phyloP scores from a whole-genome alignment of 2,888 invertebrate genomes.

The Tachina fera region DNA sequence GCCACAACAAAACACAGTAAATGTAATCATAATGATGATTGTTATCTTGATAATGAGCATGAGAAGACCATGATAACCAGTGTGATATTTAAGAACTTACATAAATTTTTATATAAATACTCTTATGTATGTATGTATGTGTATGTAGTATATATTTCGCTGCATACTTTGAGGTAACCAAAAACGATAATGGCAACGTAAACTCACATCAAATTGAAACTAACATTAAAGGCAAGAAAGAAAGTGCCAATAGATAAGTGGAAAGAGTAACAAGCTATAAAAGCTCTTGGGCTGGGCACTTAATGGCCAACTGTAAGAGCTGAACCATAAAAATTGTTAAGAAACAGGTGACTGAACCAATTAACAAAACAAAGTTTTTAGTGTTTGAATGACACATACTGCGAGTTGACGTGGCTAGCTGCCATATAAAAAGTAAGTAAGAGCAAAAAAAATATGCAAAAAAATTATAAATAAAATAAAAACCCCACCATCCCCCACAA shows the following conservation, averaged over 20 bases:
- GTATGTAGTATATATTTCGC: constrained; percentile 7
- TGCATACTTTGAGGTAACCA: constrained; percentile 77
- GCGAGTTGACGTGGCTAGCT: neutral
- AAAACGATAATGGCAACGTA: constrained; percentile 75
- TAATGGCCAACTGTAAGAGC: constrained; percentile 22
- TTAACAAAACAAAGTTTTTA: constrained; percentile 76
- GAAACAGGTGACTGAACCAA: constrained; percentile 81
- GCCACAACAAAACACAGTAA: constrained; percentile 67
- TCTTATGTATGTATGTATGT: neutral
- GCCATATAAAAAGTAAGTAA: constrained; percentile 12
- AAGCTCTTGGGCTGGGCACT: constrained; percentile 22
- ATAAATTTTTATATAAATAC: constrained; percentile 57
- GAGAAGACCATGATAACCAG: constrained; percentile 40
- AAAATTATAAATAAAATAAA: neutral
- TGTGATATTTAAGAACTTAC: constrained; percentile 56
- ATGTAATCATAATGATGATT: constrained; percentile 78
- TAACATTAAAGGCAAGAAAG: constrained; percentile 14
- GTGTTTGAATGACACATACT: constrained; percentile 55
- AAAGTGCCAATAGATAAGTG: constrained; percentile 3
- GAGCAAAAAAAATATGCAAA: neutral
- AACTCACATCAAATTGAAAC: constrained; percentile 33
- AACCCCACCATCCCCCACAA: neutral
- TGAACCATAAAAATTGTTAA: constrained; percentile 24
- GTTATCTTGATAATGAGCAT: constrained; percentile 74
- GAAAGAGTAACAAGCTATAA: constrained; percentile 14